Base-by-base conservation (phyloP, 1,140 invertebrate genomes). In the Trissolcus basalis region DNA sequence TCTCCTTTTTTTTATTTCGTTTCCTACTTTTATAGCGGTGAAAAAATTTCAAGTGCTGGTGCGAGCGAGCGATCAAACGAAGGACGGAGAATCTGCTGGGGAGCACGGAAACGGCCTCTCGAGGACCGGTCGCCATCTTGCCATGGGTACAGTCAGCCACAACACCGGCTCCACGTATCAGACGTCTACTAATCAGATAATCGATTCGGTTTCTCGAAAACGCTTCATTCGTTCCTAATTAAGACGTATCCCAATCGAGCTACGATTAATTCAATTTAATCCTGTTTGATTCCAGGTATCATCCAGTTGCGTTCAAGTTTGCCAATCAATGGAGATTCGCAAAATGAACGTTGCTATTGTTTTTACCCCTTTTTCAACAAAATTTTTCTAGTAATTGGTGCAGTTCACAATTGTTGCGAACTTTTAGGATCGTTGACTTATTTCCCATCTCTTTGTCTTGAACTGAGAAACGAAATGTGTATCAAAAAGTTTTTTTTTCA, bases 111-210 rank as follows among this genome's bases (percentile, higher is more conserved):
- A 80, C 78, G 50, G 78, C 78, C 68, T 80, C 78, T 77, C 71
- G 63, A 73, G 78, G 61, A 80, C 64, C 70, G 70, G 74, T 80
- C 74, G 78, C 78, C 78, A 80, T 80, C 78, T 80, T 80, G 74
- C 63, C 41, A 50, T 71, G 49, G 59, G 78, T 80, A 80, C 78
- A 80, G 78, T 80, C 78, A 74, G 39, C 61, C 65, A 54, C 74
- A 80, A 74, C 73, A 80, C 65, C 74, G 74, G 58, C 44, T 70
- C 32, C 48, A 32, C 63, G 54, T 58, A 67, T 68, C 50, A 65
- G 27, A 63, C 41, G 44, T 15, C 53, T 41, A 58, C 72, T 65
- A 76, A 76, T 76, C 72, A 41, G 63, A 76, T 76, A 65, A 76
- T 76, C 65, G 49, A 69, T 76, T 64, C 19, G 11, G 5, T 48